These are phyloP conservation scores for Allophyes oxyacanthae DNA, from an alignment of 2,888 invertebrate genomes.

Conservation along the genomic window DNA sequence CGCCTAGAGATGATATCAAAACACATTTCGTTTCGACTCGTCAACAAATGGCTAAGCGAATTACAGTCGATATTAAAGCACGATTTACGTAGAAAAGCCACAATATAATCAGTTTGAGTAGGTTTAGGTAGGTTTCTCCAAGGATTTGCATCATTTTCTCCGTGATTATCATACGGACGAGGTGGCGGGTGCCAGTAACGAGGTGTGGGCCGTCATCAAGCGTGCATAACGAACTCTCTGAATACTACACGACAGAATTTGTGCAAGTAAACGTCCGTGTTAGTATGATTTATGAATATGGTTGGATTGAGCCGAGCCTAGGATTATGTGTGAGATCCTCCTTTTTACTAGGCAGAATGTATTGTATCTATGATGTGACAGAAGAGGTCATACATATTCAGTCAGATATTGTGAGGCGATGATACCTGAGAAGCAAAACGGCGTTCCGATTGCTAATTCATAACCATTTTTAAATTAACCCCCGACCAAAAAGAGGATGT, in stretches of 20 bases:
- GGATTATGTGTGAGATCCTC: not conserved
- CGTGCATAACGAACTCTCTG: slow-evolving; percentile 45
- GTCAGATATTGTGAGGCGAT: no score
- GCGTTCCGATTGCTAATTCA: no score
- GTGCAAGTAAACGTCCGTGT: slow-evolving; percentile 7
- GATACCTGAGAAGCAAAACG: no score
- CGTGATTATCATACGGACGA: slow-evolving; percentile 47
- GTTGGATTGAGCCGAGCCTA: slow-evolving; percentile 3
- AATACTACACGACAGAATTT: slow-evolving; percentile 18
- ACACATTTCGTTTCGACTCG: not conserved
- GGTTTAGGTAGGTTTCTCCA: slow-evolving; percentile 26
- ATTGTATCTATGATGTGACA: no score
- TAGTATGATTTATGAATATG: slow-evolving; percentile 40
- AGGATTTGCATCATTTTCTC: slow-evolving; percentile 53
- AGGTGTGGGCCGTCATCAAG: slow-evolving; percentile 59
- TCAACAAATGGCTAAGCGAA: slow-evolving; percentile 11
- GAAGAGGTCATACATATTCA: no score
- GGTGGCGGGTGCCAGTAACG: slow-evolving; percentile 32
- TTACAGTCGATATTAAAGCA: slow-evolving; percentile 16
- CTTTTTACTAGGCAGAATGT: not conserved
- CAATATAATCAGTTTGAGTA: slow-evolving; percentile 34
- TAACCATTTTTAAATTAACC: no score
- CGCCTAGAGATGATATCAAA: not conserved
- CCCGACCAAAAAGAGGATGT: no score
- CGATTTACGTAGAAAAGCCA: slow-evolving; percentile 42